These are phyloP conservation scores for Polypedilum vanderplanki DNA, from an alignment of 1,140 invertebrate genomes.

Conservation along the genomic window DNA sequence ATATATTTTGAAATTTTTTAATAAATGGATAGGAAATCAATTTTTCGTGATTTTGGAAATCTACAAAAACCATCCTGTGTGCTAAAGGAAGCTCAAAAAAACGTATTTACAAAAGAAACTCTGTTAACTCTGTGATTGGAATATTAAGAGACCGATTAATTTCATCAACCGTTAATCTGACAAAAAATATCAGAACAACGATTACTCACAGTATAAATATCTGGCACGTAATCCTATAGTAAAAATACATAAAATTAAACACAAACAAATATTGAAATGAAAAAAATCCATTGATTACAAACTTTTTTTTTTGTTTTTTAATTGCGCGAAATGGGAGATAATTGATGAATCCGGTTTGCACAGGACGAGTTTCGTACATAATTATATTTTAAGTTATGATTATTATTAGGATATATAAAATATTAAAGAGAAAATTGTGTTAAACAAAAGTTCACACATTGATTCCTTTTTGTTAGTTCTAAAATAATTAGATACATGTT, in stretches of 20 bases:
- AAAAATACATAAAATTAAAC: slow-evolving; percentile 33
- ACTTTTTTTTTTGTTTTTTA: neutral
- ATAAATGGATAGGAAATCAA: neutral
- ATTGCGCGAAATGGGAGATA: neutral
- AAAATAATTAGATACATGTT: too few species aligned
- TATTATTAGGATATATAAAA: too few species aligned
- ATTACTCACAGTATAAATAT: slow-evolving; percentile 23
- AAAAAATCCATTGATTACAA: neutral
- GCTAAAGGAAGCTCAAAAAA: slow-evolving; percentile 17
- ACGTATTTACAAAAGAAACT: neutral
- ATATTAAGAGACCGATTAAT: slow-evolving; percentile 13
- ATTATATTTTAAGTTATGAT: too few species aligned
- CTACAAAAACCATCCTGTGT: slow-evolving; percentile 17
- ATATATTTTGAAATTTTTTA: neutral
- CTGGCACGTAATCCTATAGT: slow-evolving; percentile 17
- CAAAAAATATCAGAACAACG: neutral
- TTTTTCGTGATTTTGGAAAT: neutral
- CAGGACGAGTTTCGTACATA: neutral
- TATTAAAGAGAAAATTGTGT: too few species aligned
- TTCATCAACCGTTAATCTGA: slow-evolving; percentile 14
- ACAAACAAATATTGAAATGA: slow-evolving; percentile 4
- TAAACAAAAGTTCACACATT: too few species aligned
- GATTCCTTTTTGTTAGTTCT: too few species aligned
- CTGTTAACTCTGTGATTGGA: neutral
- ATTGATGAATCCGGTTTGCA: neutral